A percentile compares a stretch with the other conserved stretches of the same genome.
Evolutionary conservation across 92 coral and sea anemone species (phyloP).

Genomic region (Chrysogorgia sp.): DNA sequence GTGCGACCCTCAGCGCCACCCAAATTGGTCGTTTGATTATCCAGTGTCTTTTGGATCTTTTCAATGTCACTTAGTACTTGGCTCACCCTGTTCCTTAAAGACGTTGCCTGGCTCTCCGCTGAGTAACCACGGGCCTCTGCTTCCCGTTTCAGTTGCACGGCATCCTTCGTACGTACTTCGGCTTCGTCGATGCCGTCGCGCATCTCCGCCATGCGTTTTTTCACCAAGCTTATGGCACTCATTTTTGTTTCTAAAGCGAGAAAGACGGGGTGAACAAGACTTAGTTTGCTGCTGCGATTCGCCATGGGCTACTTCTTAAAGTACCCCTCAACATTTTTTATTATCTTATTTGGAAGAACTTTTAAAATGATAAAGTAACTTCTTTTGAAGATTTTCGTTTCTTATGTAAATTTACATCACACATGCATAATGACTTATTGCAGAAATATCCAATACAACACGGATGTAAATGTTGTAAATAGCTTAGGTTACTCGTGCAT

Average conservation of each 20-base stretch:
- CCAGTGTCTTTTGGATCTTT: slow-evolving; percentile 54
- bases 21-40: slow-evolving; percentile 52
- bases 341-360: too few species aligned
- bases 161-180: slow-evolving; percentile 77
- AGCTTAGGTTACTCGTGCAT: too few species aligned
- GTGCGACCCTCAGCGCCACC: slow-evolving; percentile 55
- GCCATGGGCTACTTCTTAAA: too few species aligned
- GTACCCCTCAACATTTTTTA: too few species aligned
- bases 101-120: slow-evolving; percentile 17
- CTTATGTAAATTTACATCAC: too few species aligned
- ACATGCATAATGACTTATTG: too few species aligned
- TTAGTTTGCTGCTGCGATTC: too few species aligned
- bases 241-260: slow-evolving; percentile 5
- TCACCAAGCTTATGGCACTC: slow-evolving; percentile 42
- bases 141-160: slow-evolving; percentile 51
- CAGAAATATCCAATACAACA: too few species aligned
- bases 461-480: too few species aligned
- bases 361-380: too few species aligned
- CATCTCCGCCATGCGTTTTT: slow-evolving; percentile 61
- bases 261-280: neutral
- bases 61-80: slow-evolving; percentile 55
- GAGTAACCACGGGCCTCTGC: slow-evolving; percentile 14
- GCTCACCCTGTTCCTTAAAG: slow-evolving; percentile 7
- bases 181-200: slow-evolving; percentile 75
- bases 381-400: too few species aligned